Evolutionary conservation across 2,797 vertebrate genomes (phyloP), one percentile per base, ranked within the genome.

Genomic region (Peromyscus nudipes): DNA sequence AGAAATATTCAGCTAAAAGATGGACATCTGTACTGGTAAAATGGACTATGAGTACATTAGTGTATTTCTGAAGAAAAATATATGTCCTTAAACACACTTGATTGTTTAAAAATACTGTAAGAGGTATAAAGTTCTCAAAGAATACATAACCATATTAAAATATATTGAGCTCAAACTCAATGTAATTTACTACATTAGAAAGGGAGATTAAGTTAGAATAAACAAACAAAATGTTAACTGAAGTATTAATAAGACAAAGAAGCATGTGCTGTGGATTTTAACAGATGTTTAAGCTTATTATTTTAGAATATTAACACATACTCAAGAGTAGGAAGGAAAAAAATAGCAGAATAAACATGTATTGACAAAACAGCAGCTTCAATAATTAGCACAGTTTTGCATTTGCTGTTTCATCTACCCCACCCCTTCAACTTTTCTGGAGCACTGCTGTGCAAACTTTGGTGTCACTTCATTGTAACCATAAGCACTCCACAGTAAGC

Each of bases 171-270:
- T 67, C 69, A 92, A 92, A 94, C 73, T 82, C 71, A 86, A 60
- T 86, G 16, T 16, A 81, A 57, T 75, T 89, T 40, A 27, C 16
- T 86, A 57, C 1, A 62, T 77, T 21, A 77, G 31, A 57, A 95
- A 89, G 60, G 23, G 19, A 86, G 2, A 57, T 49, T 31, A 55
- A 94, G 10, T 71, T 92, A 85, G 49, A 7, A 89, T 86, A 27
- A 77, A 81, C 75, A 91, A 84, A 46, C 64, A 89, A 75, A 92
- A 69, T 76, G 3, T 27, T 94, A 76, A 40, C 27, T 80, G 43
- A 95, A 75, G 46, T 29, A 57, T 62, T 84, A 90, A 87, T 76
- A 90, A 92, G 23, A 46, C 46, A 85, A 60, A 40, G 46, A 80
- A 79, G 49, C 6, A 46, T n/a, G 3, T 86, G 89, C 64, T 92